Evolutionary conservation across 2,888 invertebrate species (phyloP).

Genomic region (Brachypalpus laphriformis): DNA sequence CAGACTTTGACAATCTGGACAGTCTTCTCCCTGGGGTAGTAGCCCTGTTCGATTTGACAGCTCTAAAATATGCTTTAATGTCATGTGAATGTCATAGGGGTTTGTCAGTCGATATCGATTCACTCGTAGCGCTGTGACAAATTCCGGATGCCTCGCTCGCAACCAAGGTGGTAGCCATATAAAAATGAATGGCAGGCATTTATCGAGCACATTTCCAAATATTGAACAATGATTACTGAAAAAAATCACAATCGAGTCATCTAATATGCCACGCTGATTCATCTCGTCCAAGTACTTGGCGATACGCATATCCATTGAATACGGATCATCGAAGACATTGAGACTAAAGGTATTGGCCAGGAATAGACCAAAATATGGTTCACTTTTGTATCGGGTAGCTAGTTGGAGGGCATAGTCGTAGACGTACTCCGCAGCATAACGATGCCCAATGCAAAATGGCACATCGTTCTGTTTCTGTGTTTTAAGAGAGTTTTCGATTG

Average conservation of each 20-base stretch:
- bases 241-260: conserved; percentile 88
- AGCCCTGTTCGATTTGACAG: conserved; percentile 82
- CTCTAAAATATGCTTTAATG: conserved; percentile 85
- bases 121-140: conserved; percentile 83
- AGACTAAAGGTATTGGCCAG: conserved; percentile 92
- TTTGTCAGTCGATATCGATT: conserved; percentile 87
- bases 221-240: conserved; percentile 91
- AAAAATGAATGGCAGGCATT: conserved; percentile 89
- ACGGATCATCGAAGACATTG: conserved; percentile 86
- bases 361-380: conserved; percentile 88
- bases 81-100: conserved; percentile 89
- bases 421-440: conserved; percentile 86
- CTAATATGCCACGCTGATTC: conserved; percentile 84
- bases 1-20: conserved; percentile 87
- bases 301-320: conserved; percentile 86
- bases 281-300: conserved; percentile 85
- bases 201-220: conserved; percentile 89
- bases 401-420: conserved; percentile 88
- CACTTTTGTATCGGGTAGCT: conserved; percentile 84
- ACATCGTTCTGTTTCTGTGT: conserved; percentile 83
- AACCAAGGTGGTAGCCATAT: conserved; percentile 87
- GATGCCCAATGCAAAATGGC: conserved; percentile 86
- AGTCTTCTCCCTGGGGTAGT: conserved; percentile 83
- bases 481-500: conserved; percentile 85
- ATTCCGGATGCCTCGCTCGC: conserved; percentile 83